Conservation (phyloP, 2,888 invertebrate genomes). For the Pelosia muscerda region DNA sequence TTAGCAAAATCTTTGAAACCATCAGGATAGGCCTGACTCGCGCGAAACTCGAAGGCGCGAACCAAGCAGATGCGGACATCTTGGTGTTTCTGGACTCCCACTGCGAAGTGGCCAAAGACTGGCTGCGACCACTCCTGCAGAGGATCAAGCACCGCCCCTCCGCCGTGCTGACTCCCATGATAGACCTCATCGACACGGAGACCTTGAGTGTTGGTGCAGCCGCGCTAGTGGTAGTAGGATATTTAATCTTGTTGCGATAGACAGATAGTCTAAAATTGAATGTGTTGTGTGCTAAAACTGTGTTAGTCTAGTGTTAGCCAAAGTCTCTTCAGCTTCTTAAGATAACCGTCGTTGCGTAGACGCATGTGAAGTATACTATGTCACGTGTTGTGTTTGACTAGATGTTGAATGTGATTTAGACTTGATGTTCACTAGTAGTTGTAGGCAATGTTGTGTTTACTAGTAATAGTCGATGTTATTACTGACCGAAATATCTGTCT, state of each 20-base stretch:
- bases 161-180: slow-evolving; percentile 89
- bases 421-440: too few species aligned
- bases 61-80: slow-evolving; percentile 91
- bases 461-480: too few species aligned
- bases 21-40: slow-evolving; percentile 10
- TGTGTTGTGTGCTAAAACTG: not conserved
- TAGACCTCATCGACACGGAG: not conserved
- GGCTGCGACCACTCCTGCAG: slow-evolving; percentile 95
- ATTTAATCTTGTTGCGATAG: not conserved
- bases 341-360: not conserved
- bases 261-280: not conserved
- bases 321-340: not conserved
- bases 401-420: too few species aligned
- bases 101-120: slow-evolving; percentile 92
- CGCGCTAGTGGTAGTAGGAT: not conserved
- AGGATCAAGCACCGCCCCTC: slow-evolving; percentile 88
- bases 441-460: too few species aligned
- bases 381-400: too few species aligned
- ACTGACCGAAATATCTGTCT: too few species aligned
- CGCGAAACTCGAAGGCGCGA: slow-evolving; percentile 93
- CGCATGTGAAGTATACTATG: not conserved
- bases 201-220: not conserved
- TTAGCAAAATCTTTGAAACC: not conserved
- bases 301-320: not conserved
- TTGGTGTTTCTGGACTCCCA: slow-evolving; percentile 96